These are phyloP conservation scores for Antheraea assamensis DNA, from an alignment of 2,888 invertebrate genomes.

Conservation along the genomic window DNA sequence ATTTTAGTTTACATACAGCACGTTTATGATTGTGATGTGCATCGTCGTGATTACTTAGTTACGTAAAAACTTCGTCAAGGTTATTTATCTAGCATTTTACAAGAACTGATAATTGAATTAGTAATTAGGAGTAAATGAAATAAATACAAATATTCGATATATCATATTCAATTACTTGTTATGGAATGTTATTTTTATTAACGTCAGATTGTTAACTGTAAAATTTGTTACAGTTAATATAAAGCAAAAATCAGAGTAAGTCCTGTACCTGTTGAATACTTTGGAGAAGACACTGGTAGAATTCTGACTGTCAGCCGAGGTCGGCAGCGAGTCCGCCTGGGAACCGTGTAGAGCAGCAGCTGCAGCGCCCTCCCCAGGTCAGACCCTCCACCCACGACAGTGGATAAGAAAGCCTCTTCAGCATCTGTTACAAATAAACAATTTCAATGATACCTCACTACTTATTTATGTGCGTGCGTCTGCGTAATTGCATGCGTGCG, in stretches of 20 bases:
- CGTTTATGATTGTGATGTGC: slow-evolving; percentile 46
- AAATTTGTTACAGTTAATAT: neutral
- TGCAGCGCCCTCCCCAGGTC: slow-evolving; percentile 87
- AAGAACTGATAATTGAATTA: neutral
- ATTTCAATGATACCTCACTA: neutral
- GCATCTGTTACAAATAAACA: slow-evolving; percentile 84
- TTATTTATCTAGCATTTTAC: neutral
- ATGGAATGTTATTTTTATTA: neutral
- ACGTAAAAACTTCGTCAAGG: slow-evolving; percentile 13
- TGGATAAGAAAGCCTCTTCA: slow-evolving; percentile 95
- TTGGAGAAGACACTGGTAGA: slow-evolving; percentile 92
- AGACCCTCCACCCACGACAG: slow-evolving; percentile 95
- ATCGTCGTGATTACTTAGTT: slow-evolving; percentile 12
- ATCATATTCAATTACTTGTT: slow-evolving; percentile 22
- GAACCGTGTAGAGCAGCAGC: slow-evolving; percentile 57
- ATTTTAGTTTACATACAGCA: slow-evolving; percentile 48
- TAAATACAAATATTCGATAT: slow-evolving; percentile 7
- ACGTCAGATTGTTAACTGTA: neutral
- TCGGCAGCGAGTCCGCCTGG: slow-evolving; percentile 81
- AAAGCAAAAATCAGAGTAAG: neutral
- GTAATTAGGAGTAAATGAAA: neutral
- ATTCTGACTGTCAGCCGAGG: slow-evolving; percentile 84
- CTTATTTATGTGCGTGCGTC: neutral
- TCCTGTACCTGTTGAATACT: slow-evolving; percentile 91
- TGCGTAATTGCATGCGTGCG: neutral